A percentile compares a stretch with the other conserved stretches of the same genome.
Evolutionary conservation across 2,888 invertebrate species (phyloP).

Genomic region (Eueremaeus valkanovi): DNA sequence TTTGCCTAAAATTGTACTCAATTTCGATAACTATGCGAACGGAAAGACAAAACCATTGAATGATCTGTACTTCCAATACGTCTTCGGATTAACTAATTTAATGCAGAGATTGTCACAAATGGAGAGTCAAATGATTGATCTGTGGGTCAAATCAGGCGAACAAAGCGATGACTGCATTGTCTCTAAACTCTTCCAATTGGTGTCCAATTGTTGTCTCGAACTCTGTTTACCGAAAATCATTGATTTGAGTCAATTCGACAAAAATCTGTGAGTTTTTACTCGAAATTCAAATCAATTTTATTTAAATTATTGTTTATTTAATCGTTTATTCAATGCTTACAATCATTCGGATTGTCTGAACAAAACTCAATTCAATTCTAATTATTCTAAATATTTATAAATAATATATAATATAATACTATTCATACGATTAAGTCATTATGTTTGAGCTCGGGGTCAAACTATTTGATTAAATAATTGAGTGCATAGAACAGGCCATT

Average conservation of each 20-base stretch:
- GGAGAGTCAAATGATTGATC: slow-evolving; percentile 6
- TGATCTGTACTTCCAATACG: background rate
- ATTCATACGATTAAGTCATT: no score
- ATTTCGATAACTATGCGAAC: background rate
- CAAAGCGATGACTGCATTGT: background rate
- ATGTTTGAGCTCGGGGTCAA: no score
- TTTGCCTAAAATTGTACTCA: slow-evolving; percentile 25
- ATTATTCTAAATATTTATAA: no score
- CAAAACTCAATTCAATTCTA: no score
- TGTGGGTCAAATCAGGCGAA: slow-evolving; percentile 18
- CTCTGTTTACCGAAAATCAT: slow-evolving; percentile 14
- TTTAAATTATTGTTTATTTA: background rate
- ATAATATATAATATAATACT: no score
- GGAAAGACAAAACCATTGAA: background rate
- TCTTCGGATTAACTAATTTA: slow-evolving; percentile 21
- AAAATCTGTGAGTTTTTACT: slow-evolving; percentile 26
- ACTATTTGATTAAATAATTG: no score
- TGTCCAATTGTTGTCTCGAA: slow-evolving; percentile 12
- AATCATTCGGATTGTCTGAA: no score
- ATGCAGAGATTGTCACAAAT: slow-evolving; percentile 34
- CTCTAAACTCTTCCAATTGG: background rate
- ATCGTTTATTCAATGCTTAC: no score
- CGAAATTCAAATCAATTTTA: background rate
- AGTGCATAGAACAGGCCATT: no score
- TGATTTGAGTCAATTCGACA: background rate